phyloP scores from a whole-genome alignment of 2,888 invertebrate species.

The Torymus aiolomorphi region DNA sequence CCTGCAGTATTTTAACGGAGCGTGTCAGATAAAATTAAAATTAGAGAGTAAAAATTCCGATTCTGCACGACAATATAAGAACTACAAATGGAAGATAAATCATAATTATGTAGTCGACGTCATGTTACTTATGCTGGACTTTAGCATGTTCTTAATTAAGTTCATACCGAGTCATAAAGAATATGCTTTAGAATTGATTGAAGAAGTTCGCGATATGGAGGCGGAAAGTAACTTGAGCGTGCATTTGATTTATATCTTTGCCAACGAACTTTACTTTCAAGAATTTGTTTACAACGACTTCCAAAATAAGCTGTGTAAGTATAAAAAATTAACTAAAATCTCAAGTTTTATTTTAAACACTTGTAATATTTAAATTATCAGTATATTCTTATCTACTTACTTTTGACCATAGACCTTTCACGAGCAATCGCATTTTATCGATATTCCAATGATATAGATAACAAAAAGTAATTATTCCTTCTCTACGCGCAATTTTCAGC shows the following conservation, averaged over 20 bases:
- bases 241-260: slow-evolving; percentile 65
- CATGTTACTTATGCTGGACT: slow-evolving; percentile 67
- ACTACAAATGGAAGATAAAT: slow-evolving; percentile 36
- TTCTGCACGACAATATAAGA: slow-evolving; percentile 36
- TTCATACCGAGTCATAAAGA: slow-evolving; percentile 49
- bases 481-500: slow-evolving; percentile 2
- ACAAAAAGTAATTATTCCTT: neutral
- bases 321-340: slow-evolving; percentile 1
- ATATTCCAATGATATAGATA: too few relatives aligned
- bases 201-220: slow-evolving; percentile 63
- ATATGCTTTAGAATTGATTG: slow-evolving; percentile 58
- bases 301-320: slow-evolving; percentile 45
- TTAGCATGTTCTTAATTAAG: slow-evolving; percentile 63
- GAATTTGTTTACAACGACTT: slow-evolving; percentile 58
- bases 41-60: slow-evolving; percentile 56
- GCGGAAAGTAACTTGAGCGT: slow-evolving; percentile 62
- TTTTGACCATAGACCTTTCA: too few relatives aligned
- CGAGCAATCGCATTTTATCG: too few relatives aligned
- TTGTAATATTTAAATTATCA: too few relatives aligned
- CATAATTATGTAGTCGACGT: slow-evolving; percentile 66
- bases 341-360: too few relatives aligned
- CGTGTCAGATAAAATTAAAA: slow-evolving; percentile 63
- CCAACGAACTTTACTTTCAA: slow-evolving; percentile 63
- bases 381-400: too few relatives aligned
- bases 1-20: slow-evolving; percentile 68